A percentile compares a stretch with the other conserved stretches of the same genome.
Conservation (phyloP, 2,888 invertebrate genomes). For the Dusona sp. region DNA sequence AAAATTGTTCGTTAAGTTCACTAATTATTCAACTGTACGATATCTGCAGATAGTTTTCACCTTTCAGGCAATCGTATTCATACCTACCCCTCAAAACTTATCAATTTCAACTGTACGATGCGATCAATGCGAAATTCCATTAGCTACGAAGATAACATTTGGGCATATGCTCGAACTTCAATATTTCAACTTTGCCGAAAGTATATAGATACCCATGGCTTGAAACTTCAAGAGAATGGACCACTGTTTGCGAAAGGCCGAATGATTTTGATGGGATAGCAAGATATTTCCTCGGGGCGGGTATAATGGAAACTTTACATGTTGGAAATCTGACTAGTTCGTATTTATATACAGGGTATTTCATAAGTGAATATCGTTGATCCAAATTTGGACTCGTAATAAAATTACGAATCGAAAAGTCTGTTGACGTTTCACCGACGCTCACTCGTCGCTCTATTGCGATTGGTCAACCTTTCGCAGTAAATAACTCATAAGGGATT, state of each 20-base stretch:
- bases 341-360: not conserved
- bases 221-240: conserved; percentile 10
- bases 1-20: not conserved
- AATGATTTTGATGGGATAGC: conserved; percentile 43
- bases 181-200: not conserved
- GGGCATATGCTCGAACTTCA: not conserved
- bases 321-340: not conserved
- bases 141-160: conserved; percentile 24
- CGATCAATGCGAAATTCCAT: conserved; percentile 49
- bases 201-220: not conserved
- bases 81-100: conserved; percentile 5
- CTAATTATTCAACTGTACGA: not conserved
- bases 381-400: not conserved
- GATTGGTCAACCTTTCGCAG: not conserved
- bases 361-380: not conserved
- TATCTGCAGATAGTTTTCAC: not conserved
- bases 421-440: not conserved
- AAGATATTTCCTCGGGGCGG: conserved; percentile 34
- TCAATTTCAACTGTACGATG: conserved; percentile 19
- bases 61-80: not conserved
- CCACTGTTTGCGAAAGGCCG: conserved; percentile 35
- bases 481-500: not conserved
- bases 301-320: conserved; percentile 20
- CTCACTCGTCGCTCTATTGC: not conserved
- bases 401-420: not conserved